Evolutionary conservation across 2,797 vertebrate species (phyloP).

Genomic region (Limosa lapponica): DNA sequence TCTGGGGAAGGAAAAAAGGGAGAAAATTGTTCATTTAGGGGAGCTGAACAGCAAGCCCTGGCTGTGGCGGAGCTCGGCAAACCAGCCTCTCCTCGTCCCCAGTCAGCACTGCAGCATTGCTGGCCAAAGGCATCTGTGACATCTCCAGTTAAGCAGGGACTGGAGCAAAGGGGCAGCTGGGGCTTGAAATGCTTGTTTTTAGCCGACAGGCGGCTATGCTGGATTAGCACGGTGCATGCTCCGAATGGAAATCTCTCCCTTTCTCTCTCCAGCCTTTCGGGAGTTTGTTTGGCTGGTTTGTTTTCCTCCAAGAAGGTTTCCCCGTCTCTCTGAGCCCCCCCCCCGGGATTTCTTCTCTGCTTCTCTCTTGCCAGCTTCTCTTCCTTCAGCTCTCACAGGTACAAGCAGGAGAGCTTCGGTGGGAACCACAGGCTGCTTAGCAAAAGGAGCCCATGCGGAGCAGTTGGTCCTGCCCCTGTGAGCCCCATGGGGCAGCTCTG

Average conservation of each 20-base stretch:
- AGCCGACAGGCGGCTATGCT: slow-evolving; percentile 67
- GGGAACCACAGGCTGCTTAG: background rate
- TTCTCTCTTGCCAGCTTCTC: background rate
- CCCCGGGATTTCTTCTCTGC: background rate
- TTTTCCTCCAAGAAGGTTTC: background rate
- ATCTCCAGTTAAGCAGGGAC: slow-evolving; percentile 42
- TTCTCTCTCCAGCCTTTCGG: background rate
- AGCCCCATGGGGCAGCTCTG: background rate
- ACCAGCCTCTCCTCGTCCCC: background rate
- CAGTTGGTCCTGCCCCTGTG: background rate
- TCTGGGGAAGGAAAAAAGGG: background rate
- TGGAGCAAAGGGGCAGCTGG: slow-evolving; percentile 56
- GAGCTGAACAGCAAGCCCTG: background rate
- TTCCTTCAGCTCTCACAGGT: accelerated
- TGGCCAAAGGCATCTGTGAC: slow-evolving; percentile 61
- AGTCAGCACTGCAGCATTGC: slow-evolving; percentile 42
- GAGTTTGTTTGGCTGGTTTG: background rate
- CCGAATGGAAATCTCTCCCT: slow-evolving; percentile 29
- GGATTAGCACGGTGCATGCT: slow-evolving; percentile 33
- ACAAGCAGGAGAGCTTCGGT: accelerated
- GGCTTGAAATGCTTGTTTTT: slow-evolving; percentile 47
- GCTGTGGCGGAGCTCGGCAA: background rate
- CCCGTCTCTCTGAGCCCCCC: background rate
- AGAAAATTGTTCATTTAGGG: background rate
- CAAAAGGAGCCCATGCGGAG: background rate